Evolutionary conservation across 2,888 invertebrate genomes (phyloP), one percentile per base, ranked within the genome.

Genomic region (Caenorhabditis japonica): DNA sequence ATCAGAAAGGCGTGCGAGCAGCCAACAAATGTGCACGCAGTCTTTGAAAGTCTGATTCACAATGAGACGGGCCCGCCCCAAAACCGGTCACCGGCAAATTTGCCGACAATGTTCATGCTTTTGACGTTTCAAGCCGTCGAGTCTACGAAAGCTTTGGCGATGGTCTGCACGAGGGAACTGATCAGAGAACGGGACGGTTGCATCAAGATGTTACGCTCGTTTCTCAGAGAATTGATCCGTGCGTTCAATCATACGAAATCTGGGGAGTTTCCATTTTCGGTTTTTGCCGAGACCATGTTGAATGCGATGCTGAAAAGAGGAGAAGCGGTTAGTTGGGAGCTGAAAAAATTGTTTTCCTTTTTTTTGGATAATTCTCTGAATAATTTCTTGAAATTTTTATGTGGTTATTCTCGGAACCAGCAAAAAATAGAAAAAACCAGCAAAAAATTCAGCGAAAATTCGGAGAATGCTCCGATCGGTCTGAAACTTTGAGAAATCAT

Each of bases 201-300:
- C n/a, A 23, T 46, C 39, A 71, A 59, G 27, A 53, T 58, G 47
- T 36, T 62, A 8, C 15, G 62, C 25, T 25, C 33, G 7, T 71
- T 71, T 15, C n/a, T 71, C 19, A 56, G 51, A 21, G 71, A 71
- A 34, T 15, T 62, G 8, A 60, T 69, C 10, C 55, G 61, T 1
- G 56, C 55, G 25, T 70, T 70, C 56, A 56, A 61, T 49, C 61
- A 71, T n/a, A 25, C 58, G 1, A 39, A 36, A 17, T 33, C 52
- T 5, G 62, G 58, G 15, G 72, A 72, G 2, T 72, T 72, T 17
- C 59, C 59, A n/a, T 72, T 72, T 19, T 59, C 72, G 1, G 38
- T 59, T 0, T 72, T 72, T 39, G 47, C 72, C 5, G 34, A 52
- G 15, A 25, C 46, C n/a, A 21, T 72, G 7, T 43, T 72, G 17